Conservation (phyloP, 2,113 vertebrate species). For the Urocynchramus pylzowi region DNA sequence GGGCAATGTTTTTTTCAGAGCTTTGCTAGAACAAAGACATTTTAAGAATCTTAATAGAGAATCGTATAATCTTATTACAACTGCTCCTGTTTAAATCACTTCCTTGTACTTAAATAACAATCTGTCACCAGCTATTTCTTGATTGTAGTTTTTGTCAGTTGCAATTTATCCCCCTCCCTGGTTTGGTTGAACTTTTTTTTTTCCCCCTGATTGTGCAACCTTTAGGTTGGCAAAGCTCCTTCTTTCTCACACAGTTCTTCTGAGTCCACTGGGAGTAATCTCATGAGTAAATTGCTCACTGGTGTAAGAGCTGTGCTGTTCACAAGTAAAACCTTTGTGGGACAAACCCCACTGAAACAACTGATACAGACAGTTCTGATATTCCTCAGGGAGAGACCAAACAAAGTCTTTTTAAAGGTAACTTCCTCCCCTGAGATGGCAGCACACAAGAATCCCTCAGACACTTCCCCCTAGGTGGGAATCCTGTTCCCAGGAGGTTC, state of each 20-base stretch:
- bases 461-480: background rate
- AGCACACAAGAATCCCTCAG: background rate
- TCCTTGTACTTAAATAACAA: constrained; percentile 54
- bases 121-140: constrained; percentile 35
- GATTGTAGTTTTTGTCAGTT: constrained; percentile 38
- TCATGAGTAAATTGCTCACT: background rate
- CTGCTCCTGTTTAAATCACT: constrained; percentile 55
- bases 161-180: background rate
- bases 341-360: background rate
- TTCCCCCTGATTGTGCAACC: background rate
- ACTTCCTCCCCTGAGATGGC: background rate
- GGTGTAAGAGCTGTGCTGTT: background rate
- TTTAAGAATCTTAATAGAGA: constrained; percentile 55
- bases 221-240: background rate
- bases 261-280: background rate
- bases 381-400: background rate
- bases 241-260: background rate
- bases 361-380: background rate
- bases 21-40: constrained; percentile 44
- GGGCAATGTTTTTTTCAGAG: constrained; percentile 4
- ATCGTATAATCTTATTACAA: constrained; percentile 55
- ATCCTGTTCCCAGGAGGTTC: background rate
- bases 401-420: background rate
- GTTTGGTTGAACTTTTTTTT: background rate
- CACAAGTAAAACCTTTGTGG: background rate